A percentile compares a stretch with the other conserved stretches of the same genome.
These are phyloP conservation scores for Myotis lucifugus DNA, from an alignment of 2,113 vertebrate genomes.

Conservation along the genomic window DNA sequence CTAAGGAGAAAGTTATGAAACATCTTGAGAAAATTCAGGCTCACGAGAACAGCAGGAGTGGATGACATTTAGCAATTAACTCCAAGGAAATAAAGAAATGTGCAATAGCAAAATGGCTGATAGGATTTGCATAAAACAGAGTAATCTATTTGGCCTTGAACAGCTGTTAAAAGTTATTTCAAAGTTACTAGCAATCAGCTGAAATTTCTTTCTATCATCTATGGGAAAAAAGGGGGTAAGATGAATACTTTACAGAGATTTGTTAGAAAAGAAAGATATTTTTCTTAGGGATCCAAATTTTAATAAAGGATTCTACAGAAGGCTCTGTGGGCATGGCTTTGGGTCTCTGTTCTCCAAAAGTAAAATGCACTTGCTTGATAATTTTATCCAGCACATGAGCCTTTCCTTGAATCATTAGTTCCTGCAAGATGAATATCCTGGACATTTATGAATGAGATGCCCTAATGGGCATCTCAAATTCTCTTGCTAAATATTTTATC, in stretches of 20 bases:
- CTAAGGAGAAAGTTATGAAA: constrained; percentile 72
- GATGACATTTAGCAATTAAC: constrained; percentile 77
- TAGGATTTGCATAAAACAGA: constrained; percentile 74
- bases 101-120: constrained; percentile 68
- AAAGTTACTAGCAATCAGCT: constrained; percentile 70
- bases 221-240: neutral
- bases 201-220: constrained; percentile 57
- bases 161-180: constrained; percentile 73
- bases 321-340: neutral
- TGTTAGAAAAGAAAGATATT: neutral
- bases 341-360: constrained; percentile 27
- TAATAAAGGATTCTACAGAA: constrained; percentile 20
- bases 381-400: neutral
- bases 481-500: constrained; percentile 79
- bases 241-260: neutral
- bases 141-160: constrained; percentile 77
- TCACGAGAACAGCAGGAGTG: constrained; percentile 72
- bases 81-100: constrained; percentile 77
- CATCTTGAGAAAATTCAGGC: constrained; percentile 69
- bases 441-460: constrained; percentile 74
- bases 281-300: neutral
- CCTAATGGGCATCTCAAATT: constrained; percentile 67
- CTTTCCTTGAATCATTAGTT: constrained; percentile 53
- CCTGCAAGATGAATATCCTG: constrained; percentile 33
- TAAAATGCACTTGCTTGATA: constrained; percentile 42